Base-by-base conservation (phyloP, 1,140 invertebrate species). In the Neodiprion pinetum region DNA sequence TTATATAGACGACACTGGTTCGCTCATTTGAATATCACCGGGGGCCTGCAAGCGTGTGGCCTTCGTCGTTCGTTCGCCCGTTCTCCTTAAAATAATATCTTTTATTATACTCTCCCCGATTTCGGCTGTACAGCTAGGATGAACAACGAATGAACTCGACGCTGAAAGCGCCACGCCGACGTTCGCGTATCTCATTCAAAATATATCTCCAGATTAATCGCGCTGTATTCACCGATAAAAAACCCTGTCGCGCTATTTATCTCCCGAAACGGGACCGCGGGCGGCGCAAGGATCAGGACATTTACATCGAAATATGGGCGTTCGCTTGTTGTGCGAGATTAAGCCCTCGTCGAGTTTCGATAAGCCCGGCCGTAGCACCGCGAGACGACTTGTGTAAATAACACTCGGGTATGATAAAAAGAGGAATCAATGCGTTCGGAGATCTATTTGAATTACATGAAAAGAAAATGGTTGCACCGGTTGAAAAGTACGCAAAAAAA, bases 21-120 rank as follows among this genome's bases (percentile, higher is more conserved):
- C 21, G 67, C 80, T 81, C 80, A 82, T 81, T 82, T 81, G 77
- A 82, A 81, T 82, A 82, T 79, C 68, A 40, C 79, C 71, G 53
- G 53, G 53, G 53, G 53, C 53, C 53, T 40, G 28, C 28, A 72
- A 73, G 79, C 80, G 80, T 82, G 80, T 81, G 80, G 80, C 80
- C 80, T 61, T 66, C 67, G 67, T 75, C 77, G 76, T 73, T 74
- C 74, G 73, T 71, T 72, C 69, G 8, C 68, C 23, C 23, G 70
- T 47, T 10, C 17, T 70, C 53, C n/a, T 21, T 49, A 17, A 11
- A 50, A 23, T 9, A 11, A 48, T 23, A 23, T 49, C 49, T 28
- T 73, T 61, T 67, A 66, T 72, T 74, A 9, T 67, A 72, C 48
- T 67, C 50, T 28, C 21, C 17, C 71, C 70, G 70, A 67, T 71